Conservation (phyloP, 1,140 invertebrate species). For the Penaeus vannamei region DNA sequence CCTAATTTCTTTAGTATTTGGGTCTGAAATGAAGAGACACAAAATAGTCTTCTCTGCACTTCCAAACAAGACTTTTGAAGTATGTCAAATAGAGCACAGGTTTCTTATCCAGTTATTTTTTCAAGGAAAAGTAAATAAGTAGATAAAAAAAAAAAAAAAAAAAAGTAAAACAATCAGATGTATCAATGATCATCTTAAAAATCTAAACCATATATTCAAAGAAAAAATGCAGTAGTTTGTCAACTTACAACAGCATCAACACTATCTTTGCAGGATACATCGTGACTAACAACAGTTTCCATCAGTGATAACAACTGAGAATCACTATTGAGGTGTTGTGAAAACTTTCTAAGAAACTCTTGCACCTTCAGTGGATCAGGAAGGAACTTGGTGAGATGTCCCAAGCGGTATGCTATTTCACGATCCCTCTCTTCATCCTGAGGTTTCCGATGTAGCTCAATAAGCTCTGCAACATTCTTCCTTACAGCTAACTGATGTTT, state of each 20-base stretch:
- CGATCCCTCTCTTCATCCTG: conserved; percentile 77
- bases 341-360: conserved; percentile 93
- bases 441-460: conserved; percentile 83
- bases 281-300: conserved; percentile 88
- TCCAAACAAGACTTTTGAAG: neutral
- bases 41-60: conserved; percentile 2
- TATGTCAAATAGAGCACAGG: no score
- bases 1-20: conserved; percentile 93
- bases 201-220: conserved; percentile 14
- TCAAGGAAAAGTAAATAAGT: no score
- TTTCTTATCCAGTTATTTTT: no score
- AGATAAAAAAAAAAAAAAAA: neutral
- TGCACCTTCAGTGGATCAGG: conserved; percentile 93
- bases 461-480: conserved; percentile 86
- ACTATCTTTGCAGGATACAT: conserved; percentile 92
- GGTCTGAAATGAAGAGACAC: conserved; percentile 63
- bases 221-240: neutral
- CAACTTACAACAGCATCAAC: conserved; percentile 81
- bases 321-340: conserved; percentile 85
- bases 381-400: conserved; percentile 81
- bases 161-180: neutral
- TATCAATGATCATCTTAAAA: neutral
- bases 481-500: conserved; percentile 85
- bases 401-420: conserved; percentile 79
- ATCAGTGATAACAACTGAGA: conserved; percentile 83